Conservation (phyloP, 2,797 vertebrate species). For the Syngnathus rostellatus region DNA sequence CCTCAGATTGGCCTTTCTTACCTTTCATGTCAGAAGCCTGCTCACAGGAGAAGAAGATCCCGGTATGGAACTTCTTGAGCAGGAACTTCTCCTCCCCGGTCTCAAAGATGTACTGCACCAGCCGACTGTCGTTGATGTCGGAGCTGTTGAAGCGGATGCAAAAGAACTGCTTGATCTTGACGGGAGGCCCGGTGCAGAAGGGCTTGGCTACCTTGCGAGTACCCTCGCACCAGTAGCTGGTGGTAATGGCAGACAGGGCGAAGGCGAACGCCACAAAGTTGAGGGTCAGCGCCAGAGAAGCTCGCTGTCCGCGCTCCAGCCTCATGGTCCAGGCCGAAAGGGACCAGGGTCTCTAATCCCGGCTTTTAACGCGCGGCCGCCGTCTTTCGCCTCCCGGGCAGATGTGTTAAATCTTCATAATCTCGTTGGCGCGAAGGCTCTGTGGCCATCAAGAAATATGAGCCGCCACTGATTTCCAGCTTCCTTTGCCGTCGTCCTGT, state of each 20-base stretch:
- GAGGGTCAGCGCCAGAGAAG: slow-evolving; percentile 73
- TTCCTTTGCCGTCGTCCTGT: slow-evolving; percentile 16
- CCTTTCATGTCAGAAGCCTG: slow-evolving; percentile 70
- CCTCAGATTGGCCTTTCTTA: slow-evolving; percentile 46
- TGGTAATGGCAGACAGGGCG: slow-evolving; percentile 75
- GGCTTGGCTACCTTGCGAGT: slow-evolving; percentile 79
- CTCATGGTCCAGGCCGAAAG: slow-evolving; percentile 57
- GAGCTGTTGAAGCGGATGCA: slow-evolving; percentile 78
- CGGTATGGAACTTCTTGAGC: slow-evolving; percentile 74
- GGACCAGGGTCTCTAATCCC: slow-evolving; percentile 60
- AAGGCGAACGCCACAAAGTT: slow-evolving; percentile 74
- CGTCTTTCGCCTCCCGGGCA: slow-evolving; percentile 45
- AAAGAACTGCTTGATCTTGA: slow-evolving; percentile 58
- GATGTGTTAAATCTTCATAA: slow-evolving; percentile 65
- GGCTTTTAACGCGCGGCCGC: slow-evolving; percentile 51
- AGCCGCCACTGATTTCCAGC: slow-evolving; percentile 18
- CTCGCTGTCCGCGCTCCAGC: slow-evolving; percentile 61
- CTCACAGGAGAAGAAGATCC: slow-evolving; percentile 85
- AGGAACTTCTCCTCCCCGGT: slow-evolving; percentile 81
- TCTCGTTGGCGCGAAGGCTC: slow-evolving; percentile 43
- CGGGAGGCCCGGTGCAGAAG: slow-evolving; percentile 68
- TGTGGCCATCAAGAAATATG: slow-evolving; percentile 27
- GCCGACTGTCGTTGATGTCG: slow-evolving; percentile 64
- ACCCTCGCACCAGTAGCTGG: slow-evolving; percentile 86
- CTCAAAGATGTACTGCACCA: slow-evolving; percentile 83